Base-by-base conservation (phyloP, 1,140 invertebrate species). In the Pomacea maculata region DNA sequence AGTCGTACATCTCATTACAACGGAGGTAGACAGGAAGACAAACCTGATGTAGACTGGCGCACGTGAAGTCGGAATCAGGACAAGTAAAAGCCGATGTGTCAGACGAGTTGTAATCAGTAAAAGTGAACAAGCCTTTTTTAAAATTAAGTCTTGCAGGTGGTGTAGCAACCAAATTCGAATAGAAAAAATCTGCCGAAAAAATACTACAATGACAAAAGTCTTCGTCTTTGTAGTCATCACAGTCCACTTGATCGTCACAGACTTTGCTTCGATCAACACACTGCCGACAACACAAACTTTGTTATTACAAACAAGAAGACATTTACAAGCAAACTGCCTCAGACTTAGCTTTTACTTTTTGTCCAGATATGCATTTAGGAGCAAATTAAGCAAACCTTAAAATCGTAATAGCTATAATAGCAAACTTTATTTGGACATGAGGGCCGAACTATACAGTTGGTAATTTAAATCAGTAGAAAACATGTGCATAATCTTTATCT, bases 41-140 rank as follows among this genome's bases (percentile, higher is more conserved):
- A n/a, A 45, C 34, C 34, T 76, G 52, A 11, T 63, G 57, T 17
- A 64, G 19, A 15, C 55, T 19, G 29, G 57, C n/a, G 64, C 75
- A 76, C 75, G 63, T 57, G 61, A 61, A 76, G 75, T 76, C 57
- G 29, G 61, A 64, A 9, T 63, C 57, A 34, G 75, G 75, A 64
- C 75, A 76, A 5, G 57, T 3, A 25, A 12, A n/a, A 4, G 7
- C n/a, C 7, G 64, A 65, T 65, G 17, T 25, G 25, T 25, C 25
- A n/a, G 17, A n/a, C 64, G 17, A 4, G 64, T 19, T 17, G 64
- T 65, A 19, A 19, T 19, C 7, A 65, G n/a, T 65, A 19, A 19
- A 19, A 7, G 7, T n/a, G 11, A 73, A 9, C 21, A 29, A 9
- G 0, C 15, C 25, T 17, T 15, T 12, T 17, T 14, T 1, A 12